phyloP scores from a whole-genome alignment of 92 coral and sea anemone species.

The Paramuricea clavata region DNA sequence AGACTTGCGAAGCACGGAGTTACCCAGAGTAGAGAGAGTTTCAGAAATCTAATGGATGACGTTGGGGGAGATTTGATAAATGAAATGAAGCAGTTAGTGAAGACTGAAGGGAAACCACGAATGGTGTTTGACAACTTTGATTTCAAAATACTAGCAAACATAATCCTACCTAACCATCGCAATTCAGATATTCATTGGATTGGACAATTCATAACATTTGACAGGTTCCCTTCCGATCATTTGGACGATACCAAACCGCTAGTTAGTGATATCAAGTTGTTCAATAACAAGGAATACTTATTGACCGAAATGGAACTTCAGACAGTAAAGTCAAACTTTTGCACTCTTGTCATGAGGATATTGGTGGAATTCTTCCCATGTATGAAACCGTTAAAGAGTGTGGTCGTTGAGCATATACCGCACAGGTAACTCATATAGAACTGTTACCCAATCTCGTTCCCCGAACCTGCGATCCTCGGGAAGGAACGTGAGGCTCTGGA shows the following conservation, averaged over 20 bases:
- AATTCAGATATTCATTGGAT: slow-evolving; percentile 72
- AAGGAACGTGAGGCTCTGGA: no score
- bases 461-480: no score
- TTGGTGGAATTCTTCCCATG: slow-evolving; percentile 53
- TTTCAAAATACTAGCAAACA: slow-evolving; percentile 63
- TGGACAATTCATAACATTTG: slow-evolving; percentile 65
- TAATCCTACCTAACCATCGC: slow-evolving; percentile 51
- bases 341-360: slow-evolving; percentile 51
- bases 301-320: slow-evolving; percentile 53
- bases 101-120: slow-evolving; percentile 47
- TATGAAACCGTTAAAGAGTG: slow-evolving; percentile 40
- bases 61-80: slow-evolving; percentile 57
- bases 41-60: slow-evolving; percentile 58
- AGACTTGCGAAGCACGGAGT: slow-evolving; percentile 19
- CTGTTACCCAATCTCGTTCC: no score
- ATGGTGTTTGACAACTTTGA: slow-evolving; percentile 73
- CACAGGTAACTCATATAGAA: neutral
- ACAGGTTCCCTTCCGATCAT: slow-evolving; percentile 47
- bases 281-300: slow-evolving; percentile 52
- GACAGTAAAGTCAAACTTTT: slow-evolving; percentile 48
- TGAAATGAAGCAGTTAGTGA: slow-evolving; percentile 21
- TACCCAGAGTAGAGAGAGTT: slow-evolving; percentile 59
- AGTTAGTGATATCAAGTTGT: slow-evolving; percentile 36
- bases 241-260: slow-evolving; percentile 62
- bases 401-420: slow-evolving; percentile 45